These are phyloP conservation scores for Himantopus leucocephalus DNA, from an alignment of 2,113 vertebrate species.

Conservation along the genomic window DNA sequence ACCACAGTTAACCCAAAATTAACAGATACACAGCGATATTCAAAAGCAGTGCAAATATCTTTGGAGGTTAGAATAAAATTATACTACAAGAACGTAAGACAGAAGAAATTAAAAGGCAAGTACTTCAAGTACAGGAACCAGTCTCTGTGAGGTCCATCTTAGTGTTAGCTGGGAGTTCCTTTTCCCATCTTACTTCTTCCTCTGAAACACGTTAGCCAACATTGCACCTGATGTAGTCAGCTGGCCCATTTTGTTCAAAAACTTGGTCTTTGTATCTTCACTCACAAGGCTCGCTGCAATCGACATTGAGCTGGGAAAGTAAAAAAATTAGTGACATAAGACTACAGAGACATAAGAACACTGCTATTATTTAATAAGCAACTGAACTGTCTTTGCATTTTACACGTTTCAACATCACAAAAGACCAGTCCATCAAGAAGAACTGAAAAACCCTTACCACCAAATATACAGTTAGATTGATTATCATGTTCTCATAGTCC, in stretches of 20 bases:
- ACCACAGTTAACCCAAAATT: conserved; percentile 83
- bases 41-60: conserved; percentile 97
- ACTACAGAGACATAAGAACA: background rate
- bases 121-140: conserved; percentile 94
- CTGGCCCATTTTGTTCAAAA: conserved; percentile 99
- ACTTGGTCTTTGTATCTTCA: conserved; percentile 99
- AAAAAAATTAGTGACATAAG: background rate
- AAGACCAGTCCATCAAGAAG: background rate
- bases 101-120: conserved; percentile 87
- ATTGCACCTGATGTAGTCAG: conserved; percentile 97
- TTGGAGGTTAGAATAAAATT: conserved; percentile 93
- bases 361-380: background rate
- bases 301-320: conserved; percentile 86
- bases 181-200: conserved; percentile 85
- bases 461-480: background rate
- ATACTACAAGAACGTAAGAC: conserved; percentile 81
- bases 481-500: background rate
- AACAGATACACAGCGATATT: conserved; percentile 80
- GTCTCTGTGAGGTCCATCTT: conserved; percentile 76
- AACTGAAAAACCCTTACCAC: background rate
- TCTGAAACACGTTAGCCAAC: conserved; percentile 99
- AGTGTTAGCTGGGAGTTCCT: conserved; percentile 71
- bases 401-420: background rate
- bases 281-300: conserved; percentile 96
- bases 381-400: background rate